Conservation (phyloP, 2,113 vertebrate species). For the Xiphophorus maculatus region DNA sequence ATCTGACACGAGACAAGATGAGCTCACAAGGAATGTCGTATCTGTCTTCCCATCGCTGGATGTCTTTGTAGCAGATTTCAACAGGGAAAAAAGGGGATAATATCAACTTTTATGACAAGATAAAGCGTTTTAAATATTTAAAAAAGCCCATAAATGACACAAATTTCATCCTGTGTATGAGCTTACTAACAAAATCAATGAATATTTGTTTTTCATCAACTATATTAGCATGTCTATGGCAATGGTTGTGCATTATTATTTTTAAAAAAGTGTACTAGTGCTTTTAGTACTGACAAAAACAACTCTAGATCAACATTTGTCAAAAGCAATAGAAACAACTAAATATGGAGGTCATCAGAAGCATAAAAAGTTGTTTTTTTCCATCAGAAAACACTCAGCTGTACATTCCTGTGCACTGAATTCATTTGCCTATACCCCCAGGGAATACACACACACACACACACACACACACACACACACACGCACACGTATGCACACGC, state of each 20-base stretch:
- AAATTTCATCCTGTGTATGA: not conserved
- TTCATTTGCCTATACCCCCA: conserved; percentile 68
- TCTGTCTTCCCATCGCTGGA: not conserved
- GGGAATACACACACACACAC: conserved; percentile 33
- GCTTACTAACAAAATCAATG: not conserved
- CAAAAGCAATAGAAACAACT: not conserved
- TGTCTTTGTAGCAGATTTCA: not conserved
- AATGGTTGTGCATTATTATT: not conserved
- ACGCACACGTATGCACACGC: not conserved
- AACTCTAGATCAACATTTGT: not conserved
- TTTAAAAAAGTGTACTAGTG: not conserved
- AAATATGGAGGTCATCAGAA: not conserved
- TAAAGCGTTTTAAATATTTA: not conserved
- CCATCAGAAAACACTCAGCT: conserved; percentile 72
- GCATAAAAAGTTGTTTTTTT: conserved; percentile 47
- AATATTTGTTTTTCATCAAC: not conserved
- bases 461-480: conserved; percentile 11
- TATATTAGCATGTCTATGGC: not conserved
- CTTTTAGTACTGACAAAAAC: not conserved
- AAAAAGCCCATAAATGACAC: not conserved
- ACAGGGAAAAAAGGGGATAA: not conserved
- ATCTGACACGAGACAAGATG: not conserved
- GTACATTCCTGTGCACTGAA: conserved; percentile 79
- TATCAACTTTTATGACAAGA: not conserved
- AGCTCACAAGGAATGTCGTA: too few relatives aligned